These are phyloP conservation scores for Bujurquina vittata DNA, from an alignment of 2,113 vertebrate species.

Conservation along the genomic window DNA sequence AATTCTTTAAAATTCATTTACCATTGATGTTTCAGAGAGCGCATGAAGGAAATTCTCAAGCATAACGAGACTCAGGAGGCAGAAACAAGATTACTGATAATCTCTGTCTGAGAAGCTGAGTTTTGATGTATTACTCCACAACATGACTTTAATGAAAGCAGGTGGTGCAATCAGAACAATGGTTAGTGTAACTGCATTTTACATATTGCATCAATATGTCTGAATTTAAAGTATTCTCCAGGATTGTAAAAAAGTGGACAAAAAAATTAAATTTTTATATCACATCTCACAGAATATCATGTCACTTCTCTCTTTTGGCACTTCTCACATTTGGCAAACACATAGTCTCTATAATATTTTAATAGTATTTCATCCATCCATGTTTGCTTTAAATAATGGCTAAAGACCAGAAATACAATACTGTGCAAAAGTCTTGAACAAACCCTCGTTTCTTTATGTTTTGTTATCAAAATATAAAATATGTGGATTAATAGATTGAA, in stretches of 20 bases:
- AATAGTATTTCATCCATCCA: background rate
- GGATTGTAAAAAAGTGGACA: background rate
- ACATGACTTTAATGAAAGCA: conserved; percentile 49
- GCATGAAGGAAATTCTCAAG: conserved; percentile 12
- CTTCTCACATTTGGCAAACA: background rate
- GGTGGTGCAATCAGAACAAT: conserved; percentile 49
- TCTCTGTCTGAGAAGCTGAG: conserved; percentile 41
- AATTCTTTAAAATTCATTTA: conserved; percentile 24
- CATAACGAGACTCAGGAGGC: conserved; percentile 32
- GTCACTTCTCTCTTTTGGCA: background rate
- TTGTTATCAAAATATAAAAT: background rate
- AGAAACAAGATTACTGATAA: conserved; percentile 46
- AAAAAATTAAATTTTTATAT: background rate
- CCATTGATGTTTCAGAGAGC: conserved; percentile 30
- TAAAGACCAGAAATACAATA: background rate
- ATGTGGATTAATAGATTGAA: background rate
- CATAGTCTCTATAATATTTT: background rate
- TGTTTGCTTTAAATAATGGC: background rate
- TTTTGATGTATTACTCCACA: conserved; percentile 57
- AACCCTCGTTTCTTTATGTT: no score
- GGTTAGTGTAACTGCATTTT: conserved; percentile 46
- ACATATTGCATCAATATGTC: conserved; percentile 36
- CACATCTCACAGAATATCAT: background rate
- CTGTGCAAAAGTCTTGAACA: no score
- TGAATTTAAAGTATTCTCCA: conserved; percentile 14